Evolutionary conservation across 2,888 invertebrate genomes (phyloP).

Genomic region (Noctuana brunneofusca): DNA sequence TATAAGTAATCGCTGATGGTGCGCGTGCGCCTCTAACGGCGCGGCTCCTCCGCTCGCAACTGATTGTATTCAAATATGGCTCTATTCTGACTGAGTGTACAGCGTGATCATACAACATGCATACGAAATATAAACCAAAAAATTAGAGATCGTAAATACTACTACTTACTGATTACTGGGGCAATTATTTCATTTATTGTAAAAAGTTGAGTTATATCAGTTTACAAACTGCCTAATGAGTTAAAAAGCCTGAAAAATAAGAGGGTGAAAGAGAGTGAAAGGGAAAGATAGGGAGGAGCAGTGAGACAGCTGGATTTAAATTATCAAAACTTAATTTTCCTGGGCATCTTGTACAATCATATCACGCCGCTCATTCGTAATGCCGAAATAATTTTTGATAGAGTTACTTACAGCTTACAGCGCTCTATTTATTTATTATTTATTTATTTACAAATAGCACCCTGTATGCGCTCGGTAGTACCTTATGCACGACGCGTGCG

Average conservation of each 20-base stretch:
- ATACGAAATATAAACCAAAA: too few relatives aligned
- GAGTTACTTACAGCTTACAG: neutral
- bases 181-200: too few relatives aligned
- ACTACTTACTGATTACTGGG: too few relatives aligned
- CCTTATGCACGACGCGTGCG: conserved; percentile 73
- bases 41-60: conserved; percentile 25
- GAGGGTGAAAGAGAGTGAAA: too few relatives aligned
- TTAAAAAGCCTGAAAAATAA: too few relatives aligned
- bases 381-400: neutral
- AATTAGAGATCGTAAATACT: too few relatives aligned
- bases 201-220: too few relatives aligned
- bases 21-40: conserved; percentile 47
- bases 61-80: conserved; percentile 53
- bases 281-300: too few relatives aligned
- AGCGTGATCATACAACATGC: too few relatives aligned
- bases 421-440: too few relatives aligned
- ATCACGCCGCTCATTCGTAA: neutral
- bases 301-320: too few relatives aligned
- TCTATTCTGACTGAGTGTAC: conserved; percentile 42
- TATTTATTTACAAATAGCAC: conserved; percentile 20
- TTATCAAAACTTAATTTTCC: neutral
- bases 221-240: too few relatives aligned
- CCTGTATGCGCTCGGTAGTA: conserved; percentile 47
- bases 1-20: conserved; percentile 48
- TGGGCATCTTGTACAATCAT: neutral